These are phyloP conservation scores for Tetraodon nigroviridis DNA, from an alignment of 2,113 vertebrate genomes.

Conservation along the genomic window DNA sequence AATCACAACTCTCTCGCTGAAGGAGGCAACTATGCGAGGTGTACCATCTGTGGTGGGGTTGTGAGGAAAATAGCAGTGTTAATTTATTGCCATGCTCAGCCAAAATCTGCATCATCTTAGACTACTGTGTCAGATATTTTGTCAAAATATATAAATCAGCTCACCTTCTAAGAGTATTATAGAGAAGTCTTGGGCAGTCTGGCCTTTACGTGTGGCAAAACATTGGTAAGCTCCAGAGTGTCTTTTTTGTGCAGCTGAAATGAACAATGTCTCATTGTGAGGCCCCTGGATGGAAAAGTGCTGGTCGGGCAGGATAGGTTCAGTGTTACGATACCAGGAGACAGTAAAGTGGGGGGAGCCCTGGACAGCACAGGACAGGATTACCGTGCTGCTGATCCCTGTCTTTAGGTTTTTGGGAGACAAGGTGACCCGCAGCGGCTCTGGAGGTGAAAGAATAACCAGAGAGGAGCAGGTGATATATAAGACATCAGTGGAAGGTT, in stretches of 20 bases:
- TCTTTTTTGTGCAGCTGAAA: constrained; percentile 93
- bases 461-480: constrained; percentile 1
- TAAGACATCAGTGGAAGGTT: neutral
- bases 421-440: constrained; percentile 92
- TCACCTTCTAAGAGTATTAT: constrained; percentile 93
- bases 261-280: constrained; percentile 95
- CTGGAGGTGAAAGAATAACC: constrained; percentile 57
- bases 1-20: constrained; percentile 96
- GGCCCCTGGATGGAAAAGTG: constrained; percentile 94
- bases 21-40: constrained; percentile 93
- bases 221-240: constrained; percentile 98
- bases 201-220: constrained; percentile 90
- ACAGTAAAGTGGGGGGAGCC: constrained; percentile 91
- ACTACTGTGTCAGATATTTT: no score
- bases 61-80: neutral
- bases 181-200: constrained; percentile 95
- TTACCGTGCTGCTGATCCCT: constrained; percentile 95
- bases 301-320: constrained; percentile 83
- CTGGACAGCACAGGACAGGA: constrained; percentile 90
- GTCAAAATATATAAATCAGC: constrained; percentile 1
- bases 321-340: constrained; percentile 96
- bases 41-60: constrained; percentile 82
- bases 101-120: no score
- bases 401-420: constrained; percentile 98
- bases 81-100: neutral